These are phyloP conservation scores for Catharus fuscescens DNA, from an alignment of 2,113 vertebrate genomes.

Conservation along the genomic window DNA sequence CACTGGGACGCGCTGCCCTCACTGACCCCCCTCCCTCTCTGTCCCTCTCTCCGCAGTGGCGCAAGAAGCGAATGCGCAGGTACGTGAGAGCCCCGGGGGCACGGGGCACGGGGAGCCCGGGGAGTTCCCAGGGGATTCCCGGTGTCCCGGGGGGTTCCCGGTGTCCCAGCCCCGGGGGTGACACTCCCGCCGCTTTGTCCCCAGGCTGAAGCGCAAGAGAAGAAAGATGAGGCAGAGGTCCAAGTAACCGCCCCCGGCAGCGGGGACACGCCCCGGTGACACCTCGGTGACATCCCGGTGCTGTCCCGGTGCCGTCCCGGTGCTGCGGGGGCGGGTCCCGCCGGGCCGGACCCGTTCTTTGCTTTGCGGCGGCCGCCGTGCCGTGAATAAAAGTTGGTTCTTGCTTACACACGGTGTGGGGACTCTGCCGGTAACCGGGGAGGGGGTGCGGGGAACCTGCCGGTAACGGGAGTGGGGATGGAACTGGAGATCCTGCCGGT, in stretches of 20 bases:
- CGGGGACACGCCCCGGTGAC: neutral
- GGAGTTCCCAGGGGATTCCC: neutral
- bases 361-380: neutral
- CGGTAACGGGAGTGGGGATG: too few species aligned
- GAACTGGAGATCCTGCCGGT: neutral
- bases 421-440: neutral
- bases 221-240: neutral
- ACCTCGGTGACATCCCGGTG: neutral
- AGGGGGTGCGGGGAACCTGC: too few species aligned
- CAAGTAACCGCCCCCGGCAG: neutral
- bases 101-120: neutral
- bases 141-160: neutral
- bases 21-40: neutral
- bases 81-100: neutral
- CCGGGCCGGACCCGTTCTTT: neutral
- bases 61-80: neutral
- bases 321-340: neutral
- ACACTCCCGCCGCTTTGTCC: neutral
- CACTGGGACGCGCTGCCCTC: neutral
- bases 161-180: neutral
- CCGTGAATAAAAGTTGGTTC: neutral
- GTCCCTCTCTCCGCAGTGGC: neutral
- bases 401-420: neutral
- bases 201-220: neutral
- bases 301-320: neutral